Conservation (phyloP, 2,113 vertebrate species). For the Bostrychus sinensis region DNA sequence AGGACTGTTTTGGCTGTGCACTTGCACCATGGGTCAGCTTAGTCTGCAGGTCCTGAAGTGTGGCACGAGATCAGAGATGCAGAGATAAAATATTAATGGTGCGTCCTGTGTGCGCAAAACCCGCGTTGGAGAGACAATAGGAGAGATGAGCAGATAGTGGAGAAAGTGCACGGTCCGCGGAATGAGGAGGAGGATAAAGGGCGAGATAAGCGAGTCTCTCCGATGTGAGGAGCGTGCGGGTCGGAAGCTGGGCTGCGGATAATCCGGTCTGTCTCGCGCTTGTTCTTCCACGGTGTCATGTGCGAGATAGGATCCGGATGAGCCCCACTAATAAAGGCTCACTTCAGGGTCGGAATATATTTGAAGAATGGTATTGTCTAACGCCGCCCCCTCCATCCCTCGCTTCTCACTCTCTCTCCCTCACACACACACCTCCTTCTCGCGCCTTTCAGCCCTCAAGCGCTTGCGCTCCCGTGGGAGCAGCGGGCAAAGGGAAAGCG, state of each 20-base stretch:
- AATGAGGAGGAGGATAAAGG: slow-evolving; percentile 53
- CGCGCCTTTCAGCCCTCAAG: slow-evolving; percentile 66
- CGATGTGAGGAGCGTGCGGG: slow-evolving; percentile 50
- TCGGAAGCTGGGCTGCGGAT: slow-evolving; percentile 47
- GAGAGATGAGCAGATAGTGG: slow-evolving; percentile 65
- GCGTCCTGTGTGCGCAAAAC: slow-evolving; percentile 22
- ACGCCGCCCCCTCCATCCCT: slow-evolving; percentile 63
- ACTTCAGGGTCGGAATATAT: slow-evolving; percentile 77
- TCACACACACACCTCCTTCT: slow-evolving; percentile 32
- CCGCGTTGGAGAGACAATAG: slow-evolving; percentile 82
- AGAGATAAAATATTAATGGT: background rate
- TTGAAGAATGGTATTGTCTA: slow-evolving; percentile 79
- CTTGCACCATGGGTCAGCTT: background rate
- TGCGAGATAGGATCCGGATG: slow-evolving; percentile 74
- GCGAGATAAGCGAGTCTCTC: slow-evolving; percentile 45
- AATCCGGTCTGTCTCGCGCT: slow-evolving; percentile 47
- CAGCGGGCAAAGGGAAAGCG: slow-evolving; percentile 65
- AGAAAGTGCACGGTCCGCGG: slow-evolving; percentile 70
- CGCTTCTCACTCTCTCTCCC: slow-evolving; percentile 23
- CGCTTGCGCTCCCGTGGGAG: slow-evolving; percentile 68
- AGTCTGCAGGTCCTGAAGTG: background rate
- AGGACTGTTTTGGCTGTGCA: background rate
- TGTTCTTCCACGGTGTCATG: slow-evolving; percentile 56
- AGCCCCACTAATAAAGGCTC: slow-evolving; percentile 76
- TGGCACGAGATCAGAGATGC: slow-evolving; percentile 27